A percentile compares a stretch with the other conserved stretches of the same genome.
These are phyloP conservation scores for Conus betulinus DNA, from an alignment of 1,140 invertebrate genomes.

Conservation along the genomic window DNA sequence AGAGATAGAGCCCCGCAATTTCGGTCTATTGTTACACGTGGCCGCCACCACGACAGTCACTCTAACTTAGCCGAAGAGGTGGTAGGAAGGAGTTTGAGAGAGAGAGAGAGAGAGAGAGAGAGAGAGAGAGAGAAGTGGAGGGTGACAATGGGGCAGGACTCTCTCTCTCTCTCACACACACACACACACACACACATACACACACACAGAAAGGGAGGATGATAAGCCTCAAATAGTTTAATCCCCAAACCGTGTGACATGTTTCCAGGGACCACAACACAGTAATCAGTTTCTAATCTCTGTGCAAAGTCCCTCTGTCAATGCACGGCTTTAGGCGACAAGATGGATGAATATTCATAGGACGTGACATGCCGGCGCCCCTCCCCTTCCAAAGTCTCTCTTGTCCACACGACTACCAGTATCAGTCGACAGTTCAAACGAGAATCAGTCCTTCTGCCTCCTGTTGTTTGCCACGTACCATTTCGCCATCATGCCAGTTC, in stretches of 20 bases:
- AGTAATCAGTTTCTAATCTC: conserved; percentile 9
- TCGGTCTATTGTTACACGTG: not conserved
- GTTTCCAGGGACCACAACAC: not conserved
- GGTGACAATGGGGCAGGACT: not conserved
- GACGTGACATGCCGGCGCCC: no score
- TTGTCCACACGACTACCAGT: no score
- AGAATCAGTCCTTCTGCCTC: no score
- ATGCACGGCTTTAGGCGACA: not conserved
- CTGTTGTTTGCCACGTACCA: no score
- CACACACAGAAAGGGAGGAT: not conserved
- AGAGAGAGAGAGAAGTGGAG: not conserved
- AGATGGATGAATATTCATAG: conserved; percentile 8
- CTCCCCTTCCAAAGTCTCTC: no score
- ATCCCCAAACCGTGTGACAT: not conserved
- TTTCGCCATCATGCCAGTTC: no score
- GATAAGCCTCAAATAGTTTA: not conserved
- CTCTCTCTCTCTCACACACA: not conserved
- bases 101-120: not conserved
- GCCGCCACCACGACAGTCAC: not conserved
- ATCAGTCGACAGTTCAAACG: no score
- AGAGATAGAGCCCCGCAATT: not conserved
- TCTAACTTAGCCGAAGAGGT: not conserved
- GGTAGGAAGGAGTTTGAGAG: not conserved
- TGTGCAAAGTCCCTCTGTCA: not conserved
- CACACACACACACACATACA: conserved; percentile 7